These are phyloP conservation scores for Stegana nigrithorax DNA, from an alignment of 2,888 invertebrate species.

Conservation along the genomic window DNA sequence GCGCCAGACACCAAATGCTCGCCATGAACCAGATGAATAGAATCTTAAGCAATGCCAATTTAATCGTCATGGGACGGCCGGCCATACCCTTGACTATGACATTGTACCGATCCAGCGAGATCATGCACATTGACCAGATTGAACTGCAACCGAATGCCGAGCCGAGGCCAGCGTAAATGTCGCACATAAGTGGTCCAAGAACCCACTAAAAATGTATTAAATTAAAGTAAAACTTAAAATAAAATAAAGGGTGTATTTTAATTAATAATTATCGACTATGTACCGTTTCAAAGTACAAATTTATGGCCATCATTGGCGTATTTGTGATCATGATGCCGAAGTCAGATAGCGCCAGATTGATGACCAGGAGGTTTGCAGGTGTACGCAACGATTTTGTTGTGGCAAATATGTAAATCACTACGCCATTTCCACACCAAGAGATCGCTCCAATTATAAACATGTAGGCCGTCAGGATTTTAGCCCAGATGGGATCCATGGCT, in stretches of 20 bases:
- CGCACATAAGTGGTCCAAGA: constrained; percentile 80
- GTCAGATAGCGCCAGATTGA: constrained; percentile 88
- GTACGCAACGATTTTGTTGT: constrained; percentile 75
- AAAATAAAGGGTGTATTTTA: no score
- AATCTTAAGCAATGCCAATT: constrained; percentile 82
- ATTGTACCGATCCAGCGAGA: constrained; percentile 92
- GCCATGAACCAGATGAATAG: constrained; percentile 83
- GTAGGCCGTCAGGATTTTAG: constrained; percentile 82
- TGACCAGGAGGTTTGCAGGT: constrained; percentile 90
- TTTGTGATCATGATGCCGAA: constrained; percentile 85
- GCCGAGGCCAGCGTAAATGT: constrained; percentile 87
- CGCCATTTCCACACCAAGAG: constrained; percentile 66
- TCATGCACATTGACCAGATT: constrained; percentile 94
- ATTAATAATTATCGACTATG: constrained; percentile 42
- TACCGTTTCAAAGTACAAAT: constrained; percentile 66
- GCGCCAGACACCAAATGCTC: constrained; percentile 83
- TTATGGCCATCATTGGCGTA: constrained; percentile 69
- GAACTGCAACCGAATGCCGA: constrained; percentile 91
- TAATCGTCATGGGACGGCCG: constrained; percentile 85
- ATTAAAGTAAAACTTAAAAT: no score
- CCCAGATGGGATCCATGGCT: constrained; percentile 90
- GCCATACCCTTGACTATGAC: constrained; percentile 93
- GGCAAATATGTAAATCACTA: constrained; percentile 67
- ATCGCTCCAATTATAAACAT: constrained; percentile 78
- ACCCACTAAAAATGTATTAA: constrained; percentile 60